Evolutionary conservation across 2,797 vertebrate genomes (phyloP).

Genomic region (Cirrhinus mrigala): DNA sequence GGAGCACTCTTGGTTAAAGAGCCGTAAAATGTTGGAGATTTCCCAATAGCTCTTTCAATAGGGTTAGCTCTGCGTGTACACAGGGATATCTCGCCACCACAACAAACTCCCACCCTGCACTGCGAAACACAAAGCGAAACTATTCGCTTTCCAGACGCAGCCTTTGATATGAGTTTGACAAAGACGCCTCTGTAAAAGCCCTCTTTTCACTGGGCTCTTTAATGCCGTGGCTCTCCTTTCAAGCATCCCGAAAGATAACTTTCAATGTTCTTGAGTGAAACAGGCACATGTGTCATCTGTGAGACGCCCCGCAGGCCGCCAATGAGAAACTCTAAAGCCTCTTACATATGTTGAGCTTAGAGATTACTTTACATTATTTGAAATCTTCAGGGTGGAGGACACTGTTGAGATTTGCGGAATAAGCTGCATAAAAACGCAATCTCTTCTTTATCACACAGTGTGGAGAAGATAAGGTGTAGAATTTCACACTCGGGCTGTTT

Average conservation of each 20-base stretch:
- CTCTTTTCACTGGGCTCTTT: constrained; percentile 68
- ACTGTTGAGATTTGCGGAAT: constrained; percentile 19
- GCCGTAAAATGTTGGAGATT: constrained; percentile 28
- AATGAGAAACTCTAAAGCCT: constrained; percentile 47
- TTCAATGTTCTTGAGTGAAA: constrained; percentile 69
- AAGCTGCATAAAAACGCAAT: not conserved
- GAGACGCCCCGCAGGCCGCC: constrained; percentile 56
- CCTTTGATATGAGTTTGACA: constrained; percentile 78
- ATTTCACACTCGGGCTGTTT: constrained; percentile 24
- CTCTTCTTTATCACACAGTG: constrained; percentile 12
- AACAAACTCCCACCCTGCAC: constrained; percentile 67
- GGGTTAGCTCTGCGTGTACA: constrained; percentile 23
- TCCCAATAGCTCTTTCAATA: constrained; percentile 43
- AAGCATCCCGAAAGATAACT: constrained; percentile 74
- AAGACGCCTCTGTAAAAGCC: constrained; percentile 72
- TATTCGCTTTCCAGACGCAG: constrained; percentile 69
- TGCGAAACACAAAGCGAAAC: constrained; percentile 71
- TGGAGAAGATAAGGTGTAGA: constrained; percentile 29
- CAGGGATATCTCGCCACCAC: constrained; percentile 44
- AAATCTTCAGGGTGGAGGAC: constrained; percentile 19
- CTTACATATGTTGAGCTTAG: constrained; percentile 57
- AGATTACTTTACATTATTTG: constrained; percentile 49
- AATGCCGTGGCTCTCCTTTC: constrained; percentile 70
- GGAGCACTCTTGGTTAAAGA: constrained; percentile 9
- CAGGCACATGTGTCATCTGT: constrained; percentile 68